A percentile compares a stretch with the other conserved stretches of the same genome.
phyloP scores from a whole-genome alignment of 2,797 vertebrate species.

The Tapirus indicus region DNA sequence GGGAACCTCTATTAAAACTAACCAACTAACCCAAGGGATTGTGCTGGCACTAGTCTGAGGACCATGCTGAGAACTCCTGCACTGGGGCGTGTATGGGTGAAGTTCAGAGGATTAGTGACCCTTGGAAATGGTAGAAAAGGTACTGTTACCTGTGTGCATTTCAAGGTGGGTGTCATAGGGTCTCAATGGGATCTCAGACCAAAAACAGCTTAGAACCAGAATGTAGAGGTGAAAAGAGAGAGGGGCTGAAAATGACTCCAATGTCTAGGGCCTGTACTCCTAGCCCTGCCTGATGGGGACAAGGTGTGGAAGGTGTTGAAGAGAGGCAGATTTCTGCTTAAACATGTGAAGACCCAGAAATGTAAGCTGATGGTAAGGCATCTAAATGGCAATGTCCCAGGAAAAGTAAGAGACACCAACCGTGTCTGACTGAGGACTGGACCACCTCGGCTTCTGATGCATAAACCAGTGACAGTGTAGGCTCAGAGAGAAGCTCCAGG shows the following conservation, averaged over 20 bases:
- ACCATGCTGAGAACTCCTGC: background rate
- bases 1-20: background rate
- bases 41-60: too few species aligned
- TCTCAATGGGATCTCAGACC: background rate
- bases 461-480: accelerated
- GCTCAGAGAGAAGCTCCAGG: background rate
- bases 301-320: accelerated
- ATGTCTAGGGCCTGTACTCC: accelerated
- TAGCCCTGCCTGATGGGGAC: accelerated
- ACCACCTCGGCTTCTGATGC: accelerated
- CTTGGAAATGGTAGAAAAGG: background rate
- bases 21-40: accelerated
- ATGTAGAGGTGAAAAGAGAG: background rate
- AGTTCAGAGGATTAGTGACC: background rate
- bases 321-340: background rate
- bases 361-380: too few species aligned
- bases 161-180: background rate
- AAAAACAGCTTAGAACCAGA: background rate
- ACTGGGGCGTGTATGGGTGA: accelerated
- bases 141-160: background rate
- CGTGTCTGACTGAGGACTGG: background rate
- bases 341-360: accelerated
- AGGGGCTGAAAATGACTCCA: accelerated
- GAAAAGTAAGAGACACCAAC: accelerated
- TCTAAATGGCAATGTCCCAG: accelerated